Percentiles rank a stretch among this genome's conserved stretches.
Evolutionary conservation across 2,888 invertebrate species (phyloP).

Genomic region (Seira ritae): DNA sequence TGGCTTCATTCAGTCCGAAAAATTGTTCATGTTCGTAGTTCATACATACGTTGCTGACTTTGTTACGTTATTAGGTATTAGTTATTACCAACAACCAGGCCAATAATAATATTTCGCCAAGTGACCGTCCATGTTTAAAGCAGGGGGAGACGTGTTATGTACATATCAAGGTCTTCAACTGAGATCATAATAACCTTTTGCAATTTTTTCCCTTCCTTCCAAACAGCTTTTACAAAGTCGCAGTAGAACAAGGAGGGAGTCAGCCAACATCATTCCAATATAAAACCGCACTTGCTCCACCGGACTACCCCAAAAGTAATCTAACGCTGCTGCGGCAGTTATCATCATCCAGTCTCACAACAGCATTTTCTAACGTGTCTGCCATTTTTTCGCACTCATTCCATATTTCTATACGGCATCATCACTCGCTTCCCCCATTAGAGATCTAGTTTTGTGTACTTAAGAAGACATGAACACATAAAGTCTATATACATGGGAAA

Average conservation of each 20-base stretch:
- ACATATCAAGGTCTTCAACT: slow-evolving; percentile 40
- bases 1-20: not conserved
- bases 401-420: slow-evolving; percentile 14
- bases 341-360: not conserved
- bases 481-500: slow-evolving; percentile 30
- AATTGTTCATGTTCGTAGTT: not conserved
- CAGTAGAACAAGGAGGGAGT: slow-evolving; percentile 3
- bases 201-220: not conserved
- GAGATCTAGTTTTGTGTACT: not conserved
- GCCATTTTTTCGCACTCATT: not conserved
- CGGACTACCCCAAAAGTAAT: not conserved
- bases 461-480: not conserved
- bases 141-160: not conserved
- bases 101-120: not conserved
- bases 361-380: not conserved
- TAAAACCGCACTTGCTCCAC: slow-evolving; percentile 11
- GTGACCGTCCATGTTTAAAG: not conserved
- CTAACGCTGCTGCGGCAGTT: slow-evolving; percentile 5
- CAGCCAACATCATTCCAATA: slow-evolving; percentile 18
- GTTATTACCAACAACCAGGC: not conserved
- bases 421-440: slow-evolving; percentile 8
- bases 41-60: not conserved
- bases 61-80: not conserved
- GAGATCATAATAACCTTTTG: not conserved
- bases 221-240: slow-evolving; percentile 2